Conservation (phyloP, 1,140 invertebrate species). For the Cydia strobilella region DNA sequence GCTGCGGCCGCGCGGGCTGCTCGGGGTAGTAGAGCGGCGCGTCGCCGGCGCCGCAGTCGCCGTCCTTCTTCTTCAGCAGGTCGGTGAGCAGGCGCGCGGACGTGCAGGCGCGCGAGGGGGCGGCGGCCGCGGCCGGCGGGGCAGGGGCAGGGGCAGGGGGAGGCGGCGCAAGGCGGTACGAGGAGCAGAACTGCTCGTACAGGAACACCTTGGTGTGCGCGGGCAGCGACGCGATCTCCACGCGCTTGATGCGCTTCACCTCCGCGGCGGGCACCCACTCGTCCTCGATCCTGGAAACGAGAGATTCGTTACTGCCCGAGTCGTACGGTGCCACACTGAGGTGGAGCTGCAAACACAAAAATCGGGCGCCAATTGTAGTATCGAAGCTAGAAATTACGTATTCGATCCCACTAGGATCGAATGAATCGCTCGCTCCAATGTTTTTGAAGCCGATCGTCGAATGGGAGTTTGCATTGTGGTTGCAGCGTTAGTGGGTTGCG, state of each 20-base stretch:
- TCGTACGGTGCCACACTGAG: conserved; percentile 61
- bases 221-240: conserved; percentile 63
- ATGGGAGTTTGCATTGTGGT: conserved; percentile 51
- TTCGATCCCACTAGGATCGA: background rate
- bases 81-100: conserved; percentile 61
- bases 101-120: conserved; percentile 48
- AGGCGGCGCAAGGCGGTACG: conserved; percentile 53
- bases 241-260: conserved; percentile 57
- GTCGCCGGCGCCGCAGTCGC: conserved; percentile 52
- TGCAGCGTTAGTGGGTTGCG: conserved; percentile 69
- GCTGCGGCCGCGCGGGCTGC: conserved; percentile 44
- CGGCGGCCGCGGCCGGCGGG: conserved; percentile 36
- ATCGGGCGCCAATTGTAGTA: conserved; percentile 38
- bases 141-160: conserved; percentile 36
- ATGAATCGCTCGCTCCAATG: background rate
- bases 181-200: conserved; percentile 66
- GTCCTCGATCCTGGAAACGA: conserved; percentile 65
- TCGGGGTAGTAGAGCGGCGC: conserved; percentile 46
- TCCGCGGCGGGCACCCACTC: conserved; percentile 72
- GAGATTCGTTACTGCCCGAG: background rate
- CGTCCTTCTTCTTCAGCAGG: conserved; percentile 54
- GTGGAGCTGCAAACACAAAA: conserved; percentile 65
- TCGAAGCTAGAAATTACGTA: conserved; percentile 30
- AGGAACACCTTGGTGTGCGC: conserved; percentile 61
- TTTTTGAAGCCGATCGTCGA: background rate